These are phyloP conservation scores for Incurvaria masculella DNA, from an alignment of 2,888 invertebrate genomes.

Conservation along the genomic window DNA sequence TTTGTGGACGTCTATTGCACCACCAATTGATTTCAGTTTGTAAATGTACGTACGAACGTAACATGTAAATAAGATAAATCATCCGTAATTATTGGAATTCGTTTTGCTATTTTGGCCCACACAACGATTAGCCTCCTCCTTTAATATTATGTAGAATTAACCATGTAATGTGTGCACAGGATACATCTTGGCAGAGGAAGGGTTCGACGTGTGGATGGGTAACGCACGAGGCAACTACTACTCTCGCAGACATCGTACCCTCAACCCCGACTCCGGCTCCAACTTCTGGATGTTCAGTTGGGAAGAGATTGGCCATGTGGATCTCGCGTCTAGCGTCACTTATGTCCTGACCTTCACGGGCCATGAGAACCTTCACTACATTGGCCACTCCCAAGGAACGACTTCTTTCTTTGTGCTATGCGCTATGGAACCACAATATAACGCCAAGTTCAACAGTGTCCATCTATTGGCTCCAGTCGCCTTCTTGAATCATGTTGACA, in stretches of 20 bases:
- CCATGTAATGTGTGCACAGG: too few relatives aligned
- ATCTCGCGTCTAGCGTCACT: constrained; percentile 80
- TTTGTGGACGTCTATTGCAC: too few relatives aligned
- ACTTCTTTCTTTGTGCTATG: constrained; percentile 55
- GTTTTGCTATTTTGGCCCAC: too few relatives aligned
- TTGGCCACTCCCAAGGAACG: constrained; percentile 77
- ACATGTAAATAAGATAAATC: too few relatives aligned
- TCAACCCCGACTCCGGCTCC: constrained; percentile 33
- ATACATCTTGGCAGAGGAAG: constrained; percentile 60
- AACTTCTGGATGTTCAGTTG: constrained; percentile 71
- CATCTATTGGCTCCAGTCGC: constrained; percentile 57
- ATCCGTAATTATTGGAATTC: too few relatives aligned
- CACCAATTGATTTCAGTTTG: too few relatives aligned
- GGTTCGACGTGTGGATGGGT: constrained; percentile 79
- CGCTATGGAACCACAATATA: constrained; percentile 54
- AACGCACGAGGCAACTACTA: constrained; percentile 75
- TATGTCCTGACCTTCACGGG: constrained; percentile 60
- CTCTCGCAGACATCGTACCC: constrained; percentile 52
- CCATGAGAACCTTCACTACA: constrained; percentile 62
- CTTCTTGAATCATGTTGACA: constrained; percentile 39
- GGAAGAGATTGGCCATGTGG: constrained; percentile 77
- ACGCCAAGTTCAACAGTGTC: constrained; percentile 51
- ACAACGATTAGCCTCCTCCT: too few relatives aligned
- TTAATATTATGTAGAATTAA: too few relatives aligned
- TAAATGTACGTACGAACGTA: too few relatives aligned